Conservation (phyloP, 2,797 vertebrate species). For the Eulemur albifrons region DNA sequence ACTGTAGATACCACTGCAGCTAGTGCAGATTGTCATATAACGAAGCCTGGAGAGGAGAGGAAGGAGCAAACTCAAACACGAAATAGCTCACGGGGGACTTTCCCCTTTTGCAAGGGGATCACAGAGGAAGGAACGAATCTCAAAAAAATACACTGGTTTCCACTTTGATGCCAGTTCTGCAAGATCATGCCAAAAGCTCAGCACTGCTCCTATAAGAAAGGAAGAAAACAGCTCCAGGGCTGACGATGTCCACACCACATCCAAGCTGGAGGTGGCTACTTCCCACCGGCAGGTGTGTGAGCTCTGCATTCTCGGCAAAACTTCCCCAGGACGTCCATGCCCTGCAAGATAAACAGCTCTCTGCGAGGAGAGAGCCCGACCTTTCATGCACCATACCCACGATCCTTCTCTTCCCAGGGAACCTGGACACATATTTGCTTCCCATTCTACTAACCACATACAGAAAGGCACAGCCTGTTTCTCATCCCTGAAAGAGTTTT, state of each 20-base stretch:
- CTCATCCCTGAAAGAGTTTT: background rate
- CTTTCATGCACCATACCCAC: rapidly evolving
- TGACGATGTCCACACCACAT: background rate
- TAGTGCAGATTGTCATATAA: background rate
- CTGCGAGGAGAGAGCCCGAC: rapidly evolving
- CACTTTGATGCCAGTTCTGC: background rate
- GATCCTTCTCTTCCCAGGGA: background rate
- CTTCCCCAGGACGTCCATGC: rapidly evolving
- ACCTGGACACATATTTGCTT: background rate
- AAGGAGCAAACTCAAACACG: background rate
- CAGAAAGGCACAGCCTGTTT: background rate
- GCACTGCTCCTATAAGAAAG: background rate
- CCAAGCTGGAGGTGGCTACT: rapidly evolving
- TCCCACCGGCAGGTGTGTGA: rapidly evolving
- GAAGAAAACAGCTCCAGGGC: no score
- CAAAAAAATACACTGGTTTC: background rate
- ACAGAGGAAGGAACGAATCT: background rate
- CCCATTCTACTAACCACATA: background rate
- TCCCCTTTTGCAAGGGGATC: background rate
- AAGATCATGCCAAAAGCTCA: background rate
- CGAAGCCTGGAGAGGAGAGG: background rate
- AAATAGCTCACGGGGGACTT: background rate
- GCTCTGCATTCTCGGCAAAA: background rate
- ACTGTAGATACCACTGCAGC: background rate
- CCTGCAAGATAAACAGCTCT: background rate